Evolutionary conservation across 2,797 vertebrate genomes (phyloP), one percentile per base, ranked within the genome.

Genomic region (Pterois miles): DNA sequence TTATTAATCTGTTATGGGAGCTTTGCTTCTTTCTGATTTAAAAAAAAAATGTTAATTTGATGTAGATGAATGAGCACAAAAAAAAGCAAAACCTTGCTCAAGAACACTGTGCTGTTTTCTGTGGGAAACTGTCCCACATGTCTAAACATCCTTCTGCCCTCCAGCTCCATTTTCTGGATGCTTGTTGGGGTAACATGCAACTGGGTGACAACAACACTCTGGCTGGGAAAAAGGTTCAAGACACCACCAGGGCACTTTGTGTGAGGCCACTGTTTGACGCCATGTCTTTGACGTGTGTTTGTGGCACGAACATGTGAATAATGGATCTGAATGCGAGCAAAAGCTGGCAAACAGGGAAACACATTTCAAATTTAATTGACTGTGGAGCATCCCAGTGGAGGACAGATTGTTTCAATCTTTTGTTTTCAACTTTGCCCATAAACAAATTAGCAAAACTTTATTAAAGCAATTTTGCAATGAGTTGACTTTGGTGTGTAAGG

Each of bases 321-420:
- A 83, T 76, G 43, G 73, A 27, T 74, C 23, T 36, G 27, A 70
- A 70, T 10, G 33, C 25, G 43, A 25, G 40, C 33, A 65, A 85
- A 57, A 40, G 43, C 43, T 84, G 54, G 63, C 57, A 73, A 74
- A 78, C 38, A 43, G 52, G 14, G 2, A 58, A 56, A 48, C 25
- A 14, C 8, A 53, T 76, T 76, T 38, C 31, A 34, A 27, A 40
- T 71, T 48, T 8, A 48, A 67, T 68, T 59, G 7, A 66, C 52
- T 56, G 31, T 64, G 20, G 10, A 77, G n/a, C 0, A 1, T 80
- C 78, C 12, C 40, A 46, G 18, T 8, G 13, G 65, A 46, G 25
- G 14, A 48, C 53, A 83, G 46, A 84, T 58, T 86, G 58, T 72
- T 80, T 76, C 33, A 63, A 27, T 70, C 22, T 60, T 71, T 50